Conservation (phyloP, 2,797 vertebrate genomes). For the Enoplosus armatus region DNA sequence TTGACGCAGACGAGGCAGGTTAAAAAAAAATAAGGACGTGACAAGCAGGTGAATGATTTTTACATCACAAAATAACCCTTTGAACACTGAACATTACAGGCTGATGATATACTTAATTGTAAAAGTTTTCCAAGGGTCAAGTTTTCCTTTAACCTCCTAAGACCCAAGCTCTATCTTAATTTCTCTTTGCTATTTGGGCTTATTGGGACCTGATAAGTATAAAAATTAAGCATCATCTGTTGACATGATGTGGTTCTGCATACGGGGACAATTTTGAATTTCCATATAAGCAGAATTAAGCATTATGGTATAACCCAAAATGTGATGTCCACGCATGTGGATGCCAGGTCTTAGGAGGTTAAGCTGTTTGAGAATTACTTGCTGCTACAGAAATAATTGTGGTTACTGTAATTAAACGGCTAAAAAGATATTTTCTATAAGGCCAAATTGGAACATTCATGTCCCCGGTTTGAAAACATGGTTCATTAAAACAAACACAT, state of each 20-base stretch:
- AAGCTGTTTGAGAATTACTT: constrained; percentile 4
- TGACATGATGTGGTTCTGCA: no score
- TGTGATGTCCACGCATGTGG: no score
- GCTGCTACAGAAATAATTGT: not conserved
- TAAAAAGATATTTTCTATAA: constrained; percentile 9
- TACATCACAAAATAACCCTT: not conserved
- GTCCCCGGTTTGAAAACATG: not conserved
- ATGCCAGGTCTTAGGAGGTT: no score
- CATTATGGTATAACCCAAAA: no score
- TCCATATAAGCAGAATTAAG: no score
- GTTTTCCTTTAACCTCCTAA: constrained; percentile 17
- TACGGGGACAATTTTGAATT: no score
- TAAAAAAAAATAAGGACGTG: not conserved
- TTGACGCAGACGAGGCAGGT: constrained; percentile 13
- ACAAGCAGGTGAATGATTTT: constrained; percentile 10
- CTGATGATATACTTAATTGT: not conserved
- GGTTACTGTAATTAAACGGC: not conserved
- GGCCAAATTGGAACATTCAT: constrained; percentile 5
- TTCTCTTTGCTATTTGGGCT: no score
- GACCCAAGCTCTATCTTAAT: no score
- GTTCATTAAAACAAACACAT: not conserved
- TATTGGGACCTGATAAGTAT: no score
- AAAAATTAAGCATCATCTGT: no score
- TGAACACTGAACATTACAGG: not conserved
- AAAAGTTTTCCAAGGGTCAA: constrained; percentile 1